Base-by-base conservation (phyloP, 2,113 vertebrate genomes). In the Brachyistius frenatus region DNA sequence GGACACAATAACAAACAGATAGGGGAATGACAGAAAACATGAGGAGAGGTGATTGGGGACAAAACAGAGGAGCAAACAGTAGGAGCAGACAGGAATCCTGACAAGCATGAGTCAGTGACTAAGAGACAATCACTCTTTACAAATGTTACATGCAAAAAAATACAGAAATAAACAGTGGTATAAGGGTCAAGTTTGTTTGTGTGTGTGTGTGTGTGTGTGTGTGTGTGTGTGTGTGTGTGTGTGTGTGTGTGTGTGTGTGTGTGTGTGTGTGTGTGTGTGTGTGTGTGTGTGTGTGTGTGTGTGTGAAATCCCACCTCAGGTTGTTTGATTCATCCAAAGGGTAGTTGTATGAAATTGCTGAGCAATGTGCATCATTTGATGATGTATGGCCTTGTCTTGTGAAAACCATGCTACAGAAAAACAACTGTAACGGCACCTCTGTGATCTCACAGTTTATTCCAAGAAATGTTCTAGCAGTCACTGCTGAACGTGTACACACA, bases 61-160 rank as follows among this genome's bases (percentile, higher is more conserved):
- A 23, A 23, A 23, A 23, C 23, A 23, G 23, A 23, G 23, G 23
- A 23, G 23, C 23, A 23, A 23, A 23, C 23, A 23, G 23, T 23
- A 23, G 23, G 23, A 23, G 23, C 23, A 23, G 23, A 23, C 23
- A 23, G 23, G 23, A 23, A 23, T 23, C 23, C 23, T 23, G 23
- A 23, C 23, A 23, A 63, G 71, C 46, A 63, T 86, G 76, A 58
- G 41, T 58, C 46, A 65, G n/a, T 15, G 52, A 82, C 36, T 75
- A 13, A 65, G 16, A 60, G n/a, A 35, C 13, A 61, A 47, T 58
- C 66, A 5, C 10, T 32, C 30, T 54, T 23, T 23, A 14, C n/a
- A 52, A 23, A 46, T 35, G 49, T 44, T 2, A 5, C 3, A 30
- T 31, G 49, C 15, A 23, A 68, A 41, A 5, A 50, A 53, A 55